These are phyloP conservation scores for Diachasma alloeum DNA, from an alignment of 1,140 invertebrate species.

Conservation along the genomic window DNA sequence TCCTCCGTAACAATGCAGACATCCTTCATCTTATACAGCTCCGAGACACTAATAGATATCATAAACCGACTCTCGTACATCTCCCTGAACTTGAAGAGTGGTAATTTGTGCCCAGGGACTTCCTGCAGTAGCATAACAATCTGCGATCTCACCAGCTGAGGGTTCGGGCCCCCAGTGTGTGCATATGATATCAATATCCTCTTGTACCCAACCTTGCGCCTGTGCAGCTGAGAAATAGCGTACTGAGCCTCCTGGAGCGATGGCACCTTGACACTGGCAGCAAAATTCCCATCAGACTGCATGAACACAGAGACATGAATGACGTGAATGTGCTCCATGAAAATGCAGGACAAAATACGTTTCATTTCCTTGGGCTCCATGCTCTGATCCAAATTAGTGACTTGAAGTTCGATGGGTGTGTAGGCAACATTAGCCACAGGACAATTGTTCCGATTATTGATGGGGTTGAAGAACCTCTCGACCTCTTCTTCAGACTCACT, in stretches of 20 bases:
- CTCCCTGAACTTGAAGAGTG: constrained; percentile 87
- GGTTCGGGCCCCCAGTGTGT: constrained; percentile 71
- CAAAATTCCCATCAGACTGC: constrained; percentile 72
- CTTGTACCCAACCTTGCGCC: constrained; percentile 83
- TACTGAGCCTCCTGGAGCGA: constrained; percentile 78
- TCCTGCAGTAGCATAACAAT: constrained; percentile 73
- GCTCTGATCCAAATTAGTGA: constrained; percentile 81
- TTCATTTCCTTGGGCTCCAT: constrained; percentile 78
- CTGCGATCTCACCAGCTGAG: constrained; percentile 72
- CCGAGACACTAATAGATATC: constrained; percentile 79
- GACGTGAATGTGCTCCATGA: constrained; percentile 76
- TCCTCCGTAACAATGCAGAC: constrained; percentile 79
- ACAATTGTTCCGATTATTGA: constrained; percentile 49
- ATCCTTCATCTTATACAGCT: constrained; percentile 83
- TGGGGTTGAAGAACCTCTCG: constrained; percentile 60
- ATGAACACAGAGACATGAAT: constrained; percentile 72
- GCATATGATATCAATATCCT: constrained; percentile 82
- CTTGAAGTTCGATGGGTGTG: constrained; percentile 72
- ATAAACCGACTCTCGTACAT: constrained; percentile 85
- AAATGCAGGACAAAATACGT: constrained; percentile 71
- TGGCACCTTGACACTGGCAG: constrained; percentile 73
- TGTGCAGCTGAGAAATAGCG: constrained; percentile 84
- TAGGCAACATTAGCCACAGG: constrained; percentile 39
- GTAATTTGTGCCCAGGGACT: constrained; percentile 78
- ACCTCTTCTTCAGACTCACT: constrained; percentile 10